Conservation (phyloP, 2,888 invertebrate genomes). For the Pantelozetes paolii region DNA sequence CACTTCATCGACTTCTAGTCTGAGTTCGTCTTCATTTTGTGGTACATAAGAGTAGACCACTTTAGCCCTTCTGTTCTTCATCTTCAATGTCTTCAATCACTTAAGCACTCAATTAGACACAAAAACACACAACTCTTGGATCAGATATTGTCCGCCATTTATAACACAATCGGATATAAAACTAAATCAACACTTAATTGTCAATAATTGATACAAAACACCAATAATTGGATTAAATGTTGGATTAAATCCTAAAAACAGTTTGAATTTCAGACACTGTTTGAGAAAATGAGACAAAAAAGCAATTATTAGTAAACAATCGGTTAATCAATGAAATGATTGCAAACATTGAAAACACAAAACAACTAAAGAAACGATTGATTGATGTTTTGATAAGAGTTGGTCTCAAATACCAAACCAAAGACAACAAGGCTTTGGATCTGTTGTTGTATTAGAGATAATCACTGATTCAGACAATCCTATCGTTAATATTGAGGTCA, state of each 20-base stretch:
- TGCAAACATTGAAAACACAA: no score
- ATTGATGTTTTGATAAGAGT: no score
- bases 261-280: neutral
- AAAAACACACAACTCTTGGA: neutral
- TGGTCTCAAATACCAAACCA: no score
- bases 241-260: no score
- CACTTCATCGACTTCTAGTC: constrained; percentile 77
- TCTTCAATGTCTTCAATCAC: neutral
- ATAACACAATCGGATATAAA: neutral
- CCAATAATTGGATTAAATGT: no score
- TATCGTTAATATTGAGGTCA: constrained; percentile 26
- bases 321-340: no score
- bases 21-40: constrained; percentile 86
- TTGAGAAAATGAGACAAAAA: no score
- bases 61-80: constrained; percentile 62
- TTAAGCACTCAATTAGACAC: neutral
- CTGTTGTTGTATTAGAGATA: neutral
- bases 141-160: constrained; percentile 10
- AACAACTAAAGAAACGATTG: no score
- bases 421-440: no score
- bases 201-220: neutral
- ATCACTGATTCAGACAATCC: constrained; percentile 15
- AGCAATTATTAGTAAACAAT: no score
- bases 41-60: constrained; percentile 87
- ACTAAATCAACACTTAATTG: neutral